Evolutionary conservation across 2,888 invertebrate species (phyloP), one percentile per base, ranked within the genome.

Genomic region (Scaptomyza parva): DNA sequence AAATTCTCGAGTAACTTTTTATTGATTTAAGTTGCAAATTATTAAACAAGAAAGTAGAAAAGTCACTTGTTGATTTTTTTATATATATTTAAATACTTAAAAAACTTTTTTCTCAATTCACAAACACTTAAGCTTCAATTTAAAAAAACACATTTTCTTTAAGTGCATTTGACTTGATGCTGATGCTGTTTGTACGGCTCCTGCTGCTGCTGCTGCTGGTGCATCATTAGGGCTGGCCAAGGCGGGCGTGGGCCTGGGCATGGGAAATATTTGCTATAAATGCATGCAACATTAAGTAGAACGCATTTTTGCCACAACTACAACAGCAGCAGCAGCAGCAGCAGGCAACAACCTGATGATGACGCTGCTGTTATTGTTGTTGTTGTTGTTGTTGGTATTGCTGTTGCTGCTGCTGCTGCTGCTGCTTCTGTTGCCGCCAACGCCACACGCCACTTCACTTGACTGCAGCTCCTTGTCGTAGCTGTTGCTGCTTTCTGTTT

Each of bases 211-310:
- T 33, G 33, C 20, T 48, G 20, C 48, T 48, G 48, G 47, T 69
- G 72, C 82, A 82, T 82, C 82, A 82, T 82, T 82, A 82, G 80
- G 83, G 86, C 77, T 66, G 82, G 69, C 53, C 37, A 64, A 66
- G 71, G 76, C 79, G 66, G 65, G 63, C 65, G 62, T 70, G 71
- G 53, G 76, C 58, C 50, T 43, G 48, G 50, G 70, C 83, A 78
- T 86, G 86, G 74, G 86, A 86, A 84, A 81, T 84, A 84, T 86
- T 84, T 84, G 83, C 84, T 78, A 86, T 84, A 86, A 86, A 80
- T 86, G 81, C 86, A 86, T 86, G 81, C 84, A 86, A 84, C 84
- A 84, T 84, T 86, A 84, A 80, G 78, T 86, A 78, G 82, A 82
- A 86, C 82, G 82, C 86, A 82, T 82, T 82, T 81, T 85, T 86